A percentile compares a stretch with the other conserved stretches of the same genome.
Conservation (phyloP, 1,140 invertebrate species). For the Cyclargus thomasi region DNA sequence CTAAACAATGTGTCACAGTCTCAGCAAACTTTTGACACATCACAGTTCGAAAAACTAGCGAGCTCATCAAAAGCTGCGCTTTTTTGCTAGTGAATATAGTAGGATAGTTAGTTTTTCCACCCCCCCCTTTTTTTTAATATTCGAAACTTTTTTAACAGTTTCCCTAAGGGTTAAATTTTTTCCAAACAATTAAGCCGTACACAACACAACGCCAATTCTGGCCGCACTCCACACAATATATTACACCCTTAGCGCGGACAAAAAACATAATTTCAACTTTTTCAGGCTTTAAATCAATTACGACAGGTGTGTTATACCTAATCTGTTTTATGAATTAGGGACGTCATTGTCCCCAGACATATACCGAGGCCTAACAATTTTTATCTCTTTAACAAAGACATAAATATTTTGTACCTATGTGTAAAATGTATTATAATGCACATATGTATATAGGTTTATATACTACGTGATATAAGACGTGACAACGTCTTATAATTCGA, state of each 20-base stretch:
- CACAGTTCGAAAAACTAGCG: too few relatives aligned
- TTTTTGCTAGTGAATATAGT: too few relatives aligned
- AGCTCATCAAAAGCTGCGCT: too few relatives aligned
- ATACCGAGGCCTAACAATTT: neutral
- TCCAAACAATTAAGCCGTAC: neutral
- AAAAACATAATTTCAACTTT: constrained; percentile 14
- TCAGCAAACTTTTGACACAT: too few relatives aligned
- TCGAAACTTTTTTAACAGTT: neutral
- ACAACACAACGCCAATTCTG: constrained; percentile 8
- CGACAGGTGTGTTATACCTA: neutral
- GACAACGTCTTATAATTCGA: too few relatives aligned
- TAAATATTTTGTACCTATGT: too few relatives aligned
- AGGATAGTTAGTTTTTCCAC: too few relatives aligned
- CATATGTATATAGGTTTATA: too few relatives aligned
- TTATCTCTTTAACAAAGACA: neutral
- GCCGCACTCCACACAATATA: neutral
- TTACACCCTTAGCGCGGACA: constrained; percentile 7
- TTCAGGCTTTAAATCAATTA: neutral
- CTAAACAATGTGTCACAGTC: too few relatives aligned
- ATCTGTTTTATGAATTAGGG: neutral
- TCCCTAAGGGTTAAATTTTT: neutral
- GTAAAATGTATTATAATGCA: too few relatives aligned
- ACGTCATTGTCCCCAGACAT: neutral
- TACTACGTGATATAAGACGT: too few relatives aligned
- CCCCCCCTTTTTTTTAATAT: too few relatives aligned